Conservation (phyloP, 1,140 invertebrate species). For the Philaenus spumarius region DNA sequence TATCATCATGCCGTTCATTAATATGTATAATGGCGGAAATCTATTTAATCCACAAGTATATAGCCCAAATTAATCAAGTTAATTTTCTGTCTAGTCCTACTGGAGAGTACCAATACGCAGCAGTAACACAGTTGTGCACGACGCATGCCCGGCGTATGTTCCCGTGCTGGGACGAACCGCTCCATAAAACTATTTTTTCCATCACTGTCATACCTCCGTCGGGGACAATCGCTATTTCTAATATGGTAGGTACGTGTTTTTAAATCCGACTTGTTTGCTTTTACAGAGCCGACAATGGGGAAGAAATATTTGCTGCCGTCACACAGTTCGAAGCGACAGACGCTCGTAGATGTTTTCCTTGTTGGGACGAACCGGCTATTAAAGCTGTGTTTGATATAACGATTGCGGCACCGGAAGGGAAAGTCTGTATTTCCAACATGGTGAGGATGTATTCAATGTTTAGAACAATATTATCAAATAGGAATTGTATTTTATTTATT, state of each 20-base stretch:
- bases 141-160: constrained; percentile 72
- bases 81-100: too few species aligned
- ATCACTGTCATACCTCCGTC: constrained; percentile 43
- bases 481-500: too few species aligned
- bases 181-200: constrained; percentile 53
- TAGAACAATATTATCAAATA: background rate
- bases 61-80: too few species aligned
- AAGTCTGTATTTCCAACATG: constrained; percentile 92
- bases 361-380: constrained; percentile 94
- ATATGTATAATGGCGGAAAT: too few species aligned
- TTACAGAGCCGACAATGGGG: constrained; percentile 51
- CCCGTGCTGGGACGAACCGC: constrained; percentile 64
- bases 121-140: constrained; percentile 83
- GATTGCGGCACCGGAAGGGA: constrained; percentile 65
- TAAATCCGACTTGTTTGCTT: constrained; percentile 20
- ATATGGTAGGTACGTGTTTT: constrained; percentile 60
- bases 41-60: too few species aligned
- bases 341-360: constrained; percentile 90
- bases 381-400: constrained; percentile 94
- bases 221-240: constrained; percentile 75
- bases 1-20: too few species aligned
- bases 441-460: constrained; percentile 42
- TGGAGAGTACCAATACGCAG: background rate
- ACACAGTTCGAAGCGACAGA: constrained; percentile 94
- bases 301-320: constrained; percentile 75